These are phyloP conservation scores for Priapulus caudatus DNA, from an alignment of 2,888 invertebrate genomes.

Conservation along the genomic window DNA sequence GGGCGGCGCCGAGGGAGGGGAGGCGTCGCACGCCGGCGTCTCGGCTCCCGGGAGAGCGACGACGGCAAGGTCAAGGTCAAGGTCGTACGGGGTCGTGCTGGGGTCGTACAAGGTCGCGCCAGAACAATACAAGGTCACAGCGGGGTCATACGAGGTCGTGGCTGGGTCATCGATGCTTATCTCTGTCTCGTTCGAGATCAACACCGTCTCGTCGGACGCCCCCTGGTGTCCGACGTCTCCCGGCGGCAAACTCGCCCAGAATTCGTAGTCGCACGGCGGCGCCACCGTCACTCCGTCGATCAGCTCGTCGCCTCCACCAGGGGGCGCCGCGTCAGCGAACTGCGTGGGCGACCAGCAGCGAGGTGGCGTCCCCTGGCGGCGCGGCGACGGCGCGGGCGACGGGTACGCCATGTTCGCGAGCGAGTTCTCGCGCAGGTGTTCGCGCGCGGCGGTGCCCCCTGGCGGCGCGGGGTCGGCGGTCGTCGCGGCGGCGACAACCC, in stretches of 20 bases:
- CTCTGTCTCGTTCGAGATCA: not conserved
- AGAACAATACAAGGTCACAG: too few species aligned
- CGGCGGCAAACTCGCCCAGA: not conserved
- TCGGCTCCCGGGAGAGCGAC: too few species aligned
- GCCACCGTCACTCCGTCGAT: not conserved
- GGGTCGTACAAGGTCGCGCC: too few species aligned
- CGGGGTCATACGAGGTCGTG: too few species aligned
- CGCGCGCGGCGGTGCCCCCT: not conserved
- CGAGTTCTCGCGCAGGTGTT: not conserved
- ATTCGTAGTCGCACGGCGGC: not conserved
- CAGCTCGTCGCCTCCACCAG: not conserved
- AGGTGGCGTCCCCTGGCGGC: not conserved
- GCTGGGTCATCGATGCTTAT: too few species aligned
- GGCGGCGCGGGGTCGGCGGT: too few species aligned
- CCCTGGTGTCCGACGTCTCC: not conserved
- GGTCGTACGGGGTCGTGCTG: too few species aligned
- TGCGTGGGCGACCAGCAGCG: not conserved
- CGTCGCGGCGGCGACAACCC: not conserved
- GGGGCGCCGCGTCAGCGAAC: too few species aligned
- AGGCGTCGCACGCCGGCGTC: too few species aligned
- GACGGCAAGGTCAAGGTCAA: too few species aligned
- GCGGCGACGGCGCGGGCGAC: not conserved
- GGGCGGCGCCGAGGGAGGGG: not conserved
- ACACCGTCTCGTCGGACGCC: not conserved
- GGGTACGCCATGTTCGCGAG: not conserved